A percentile compares a stretch with the other conserved stretches of the same genome.
Conservation (phyloP, 2,113 vertebrate genomes). For the Panthera uncia region DNA sequence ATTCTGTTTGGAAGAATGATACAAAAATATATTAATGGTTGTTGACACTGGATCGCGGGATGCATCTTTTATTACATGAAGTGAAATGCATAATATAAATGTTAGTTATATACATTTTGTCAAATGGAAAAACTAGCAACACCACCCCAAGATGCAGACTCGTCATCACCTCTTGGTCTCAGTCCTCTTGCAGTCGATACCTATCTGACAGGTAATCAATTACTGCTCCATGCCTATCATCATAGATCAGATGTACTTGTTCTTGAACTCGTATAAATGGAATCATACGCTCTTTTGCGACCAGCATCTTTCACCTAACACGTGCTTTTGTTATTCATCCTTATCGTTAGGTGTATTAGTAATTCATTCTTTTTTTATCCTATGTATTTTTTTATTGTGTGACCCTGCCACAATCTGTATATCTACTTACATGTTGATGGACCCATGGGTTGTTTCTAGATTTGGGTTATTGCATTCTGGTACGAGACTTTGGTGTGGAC, state of each 20-base stretch:
- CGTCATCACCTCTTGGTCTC: neutral
- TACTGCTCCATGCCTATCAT: no score
- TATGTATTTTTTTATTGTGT: neutral
- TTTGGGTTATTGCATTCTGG: neutral
- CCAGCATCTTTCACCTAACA: no score
- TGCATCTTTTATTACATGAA: neutral
- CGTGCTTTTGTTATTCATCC: neutral
- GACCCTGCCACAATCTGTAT: neutral
- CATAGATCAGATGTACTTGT: neutral
- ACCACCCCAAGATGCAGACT: neutral
- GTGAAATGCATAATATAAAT: neutral
- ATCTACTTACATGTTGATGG: neutral
- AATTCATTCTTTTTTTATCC: neutral
- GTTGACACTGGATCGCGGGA: neutral
- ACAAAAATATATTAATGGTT: neutral
- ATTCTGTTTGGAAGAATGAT: neutral
- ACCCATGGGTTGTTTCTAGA: neutral
- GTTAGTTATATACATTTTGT: neutral
- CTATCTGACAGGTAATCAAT: neutral
- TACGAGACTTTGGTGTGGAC: neutral
- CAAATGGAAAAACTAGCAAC: neutral
- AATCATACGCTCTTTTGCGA: neutral
- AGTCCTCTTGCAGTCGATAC: no score
- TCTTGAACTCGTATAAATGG: neutral
- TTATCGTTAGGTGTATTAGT: neutral